Evolutionary conservation across 1,140 invertebrate genomes (phyloP), one percentile per base, ranked within the genome.

Genomic region (Streblospio benedicti): DNA sequence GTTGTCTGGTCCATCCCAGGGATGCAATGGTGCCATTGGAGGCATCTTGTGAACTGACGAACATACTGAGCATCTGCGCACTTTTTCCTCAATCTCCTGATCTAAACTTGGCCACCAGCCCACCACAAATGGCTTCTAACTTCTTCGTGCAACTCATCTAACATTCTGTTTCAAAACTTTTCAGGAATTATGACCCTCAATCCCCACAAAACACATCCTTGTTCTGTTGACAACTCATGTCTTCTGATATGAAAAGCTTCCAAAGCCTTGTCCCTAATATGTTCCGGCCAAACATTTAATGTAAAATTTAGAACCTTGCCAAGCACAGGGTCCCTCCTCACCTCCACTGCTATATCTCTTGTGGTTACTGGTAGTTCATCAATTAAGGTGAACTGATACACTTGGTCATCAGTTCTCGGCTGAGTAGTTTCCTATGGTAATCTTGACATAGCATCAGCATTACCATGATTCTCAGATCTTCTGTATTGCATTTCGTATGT

Each of bases 401-500:
- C 49, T 25, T 3, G 18, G n/a, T 51, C 49, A 5, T 49, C 45
- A n/a, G 45, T 49, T 14, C n/a, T n/a, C 20, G 27, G 50, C 20
- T n/a, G 20, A 1, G 23, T 20, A 49, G 16, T 49, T 25, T 49
- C 45, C 1, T 25, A 28, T 28, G 27, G 49, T 28, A 5, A 51
- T 6, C 49, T 9, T 28, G 18, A 51, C 49, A 51, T 27, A 27
- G 49, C 20, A 51, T 51, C 49, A 16, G 5, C 49, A 28, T 51
- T 51, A 6, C 0, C 49, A 28, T 51, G 49, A 51, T 51, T 28
- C 27, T 51, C 9, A 23, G 49, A 51, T 6, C 28, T 20, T 4
- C 49, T 20, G 16, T 51, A 51, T 28, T 51, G 23, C 12, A 51
- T 51, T 28, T 51, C 16, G 61, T 72, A 79, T 44, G 70, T 54